Base-by-base conservation (phyloP, 2,888 invertebrate genomes). In the Cephus pulcher region DNA sequence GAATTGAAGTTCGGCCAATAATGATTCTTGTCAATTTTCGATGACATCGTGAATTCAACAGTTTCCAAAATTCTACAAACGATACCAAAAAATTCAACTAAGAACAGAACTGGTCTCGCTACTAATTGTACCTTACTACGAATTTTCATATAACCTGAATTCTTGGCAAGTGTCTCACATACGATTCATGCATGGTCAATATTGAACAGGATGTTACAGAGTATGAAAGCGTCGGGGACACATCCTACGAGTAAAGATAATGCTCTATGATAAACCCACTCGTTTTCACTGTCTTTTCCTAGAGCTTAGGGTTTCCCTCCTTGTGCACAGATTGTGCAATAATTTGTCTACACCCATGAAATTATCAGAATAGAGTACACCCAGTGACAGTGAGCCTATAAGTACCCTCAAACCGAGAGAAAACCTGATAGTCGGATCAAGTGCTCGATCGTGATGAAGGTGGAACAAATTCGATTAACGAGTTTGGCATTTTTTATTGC, bases 151-250 rank as follows among this genome's bases (percentile, higher is more conserved):
- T 3, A 71, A 71, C 76, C 76, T 70, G 68, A 34, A 69, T 33
- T 69, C 76, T 73, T 35, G 34, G 6, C 56, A n/a, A 15, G 68
- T 68, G 76, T 37, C 23, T 33, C 76, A 75, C 76, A 76, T 80
- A 78, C 85, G 85, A 87, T 88, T 87, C 87, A 86, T 80, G 76
- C 77, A 82, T 70, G 76, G 85, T 88, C 86, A 90, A 91, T 90
- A 89, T 91, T 91, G 87, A 83, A 90, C 89, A 88, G 88, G 89
- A 90, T 88, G 85, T 69, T 85, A 82, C 83, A 75, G 80, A 81
- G 80, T 75, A 75, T 77, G 81, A 75, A 77, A 80, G 84, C 23
- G 56, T 56, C 34, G 71, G 32, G 32, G 33, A 71, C 71, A 71
- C 32, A 32, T 71, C 71, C 32, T 71, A 71, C 71, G 2, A 34